Evolutionary conservation across 2,113 vertebrate genomes (phyloP).

Genomic region (Muscicapa adusta): DNA sequence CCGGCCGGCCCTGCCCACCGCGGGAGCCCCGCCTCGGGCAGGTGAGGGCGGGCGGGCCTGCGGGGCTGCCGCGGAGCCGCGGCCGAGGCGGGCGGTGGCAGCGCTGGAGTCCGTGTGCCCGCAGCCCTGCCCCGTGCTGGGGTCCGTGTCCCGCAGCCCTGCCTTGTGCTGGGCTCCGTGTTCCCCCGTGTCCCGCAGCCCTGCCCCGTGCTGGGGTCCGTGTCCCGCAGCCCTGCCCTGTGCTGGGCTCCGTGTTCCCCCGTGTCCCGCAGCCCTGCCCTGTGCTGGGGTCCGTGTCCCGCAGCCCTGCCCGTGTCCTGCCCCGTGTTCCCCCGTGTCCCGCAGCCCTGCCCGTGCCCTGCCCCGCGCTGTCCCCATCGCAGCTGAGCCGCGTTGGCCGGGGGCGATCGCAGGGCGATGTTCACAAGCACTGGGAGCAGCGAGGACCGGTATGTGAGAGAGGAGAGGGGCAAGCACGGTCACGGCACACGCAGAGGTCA

Average conservation of each 20-base stretch:
- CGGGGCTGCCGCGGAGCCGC: no score
- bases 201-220: no score
- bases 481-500: fast-evolving
- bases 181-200: no score
- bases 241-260: not conserved
- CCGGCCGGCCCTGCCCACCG: not conserved
- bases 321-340: not conserved
- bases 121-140: no score
- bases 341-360: not conserved
- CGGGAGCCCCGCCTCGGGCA: not conserved
- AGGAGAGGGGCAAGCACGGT: not conserved
- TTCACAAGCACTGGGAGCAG: fast-evolving
- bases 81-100: not conserved
- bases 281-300: not conserved
- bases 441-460: not conserved
- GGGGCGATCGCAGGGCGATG: not conserved
- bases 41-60: not conserved
- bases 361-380: not conserved
- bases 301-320: not conserved
- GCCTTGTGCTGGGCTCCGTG: no score
- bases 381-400: not conserved
- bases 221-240: not conserved
- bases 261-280: not conserved
- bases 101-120: no score
- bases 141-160: no score